Evolutionary conservation across 2,797 vertebrate species (phyloP), one percentile per base, ranked within the genome.

Genomic region (Oreochromis grahami): DNA sequence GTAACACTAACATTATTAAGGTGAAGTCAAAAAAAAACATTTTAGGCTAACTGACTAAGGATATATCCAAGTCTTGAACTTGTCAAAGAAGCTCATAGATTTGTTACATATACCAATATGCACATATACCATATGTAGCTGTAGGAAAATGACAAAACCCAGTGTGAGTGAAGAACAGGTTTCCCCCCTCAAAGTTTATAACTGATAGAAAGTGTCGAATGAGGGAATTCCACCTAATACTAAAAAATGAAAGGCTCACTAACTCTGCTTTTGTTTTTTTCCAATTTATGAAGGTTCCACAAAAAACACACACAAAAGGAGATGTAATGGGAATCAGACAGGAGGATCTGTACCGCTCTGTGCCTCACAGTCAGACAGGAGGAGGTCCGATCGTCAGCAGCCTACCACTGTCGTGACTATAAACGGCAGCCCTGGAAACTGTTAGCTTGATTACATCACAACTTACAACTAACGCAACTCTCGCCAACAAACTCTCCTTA

Each of bases 361-460:
- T 52, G 36, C 8, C 63, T 70, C 38, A 9, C 51, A 50, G 83
- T 72, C 81, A 83, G 65, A 80, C 76, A 51, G 68, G 63, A 89
- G 87, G 87, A 90, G 60, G 85, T 34, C 76, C 63, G 85, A 81
- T 77, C 80, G 55, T 82, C 88, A 86, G 88, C 92, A 87, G 76
- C 85, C 85, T 38, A 72, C 87, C 81, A 34, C 85, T 77, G 86
- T 77, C 89, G 91, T 90, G 93, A 92, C 95, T 95, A 96, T 94
- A 96, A 91, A 95, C 90, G 91, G 95, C 87, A 89, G 78, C 83
- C 77, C 85, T 85, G 89, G 84, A 90, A 90, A 90, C 86, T 14
- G 82, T 84, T 85, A 86, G 74, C 81, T 84, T 51, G 65, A 95
- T 96, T 94, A 95, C 93, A 96, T 96, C 95, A 96, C 91, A 92